A percentile compares a stretch with the other conserved stretches of the same genome.
phyloP scores from a whole-genome alignment of 2,888 invertebrate genomes.

The Phytoseiulus persimilis region DNA sequence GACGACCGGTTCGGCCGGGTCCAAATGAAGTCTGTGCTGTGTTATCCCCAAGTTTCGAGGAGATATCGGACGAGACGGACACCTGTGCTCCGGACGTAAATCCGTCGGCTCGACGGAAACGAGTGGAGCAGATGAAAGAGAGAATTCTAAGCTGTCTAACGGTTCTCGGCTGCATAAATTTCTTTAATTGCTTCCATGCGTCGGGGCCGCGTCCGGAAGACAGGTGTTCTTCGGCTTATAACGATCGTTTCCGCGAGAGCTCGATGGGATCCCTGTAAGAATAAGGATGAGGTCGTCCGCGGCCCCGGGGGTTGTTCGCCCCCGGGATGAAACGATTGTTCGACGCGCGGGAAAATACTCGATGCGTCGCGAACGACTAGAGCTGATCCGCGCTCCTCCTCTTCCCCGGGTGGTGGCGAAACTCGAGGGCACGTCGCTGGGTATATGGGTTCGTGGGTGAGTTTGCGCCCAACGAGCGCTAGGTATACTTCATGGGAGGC shows the following conservation, averaged over 20 bases:
- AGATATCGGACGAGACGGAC: not conserved
- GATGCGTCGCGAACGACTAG: no score
- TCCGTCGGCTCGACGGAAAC: not conserved
- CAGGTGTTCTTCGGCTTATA: not conserved
- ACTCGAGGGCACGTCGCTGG: not conserved
- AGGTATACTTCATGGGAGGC: not conserved
- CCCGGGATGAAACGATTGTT: no score
- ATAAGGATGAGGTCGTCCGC: no score
- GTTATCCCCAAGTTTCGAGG: no score
- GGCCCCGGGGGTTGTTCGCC: no score
- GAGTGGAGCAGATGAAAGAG: not conserved
- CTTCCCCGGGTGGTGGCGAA: no score
- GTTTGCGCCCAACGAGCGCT: not conserved
- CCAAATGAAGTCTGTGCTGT: no score
- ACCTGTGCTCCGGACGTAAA: not conserved
- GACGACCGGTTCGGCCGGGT: no score
- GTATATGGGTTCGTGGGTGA: not conserved
- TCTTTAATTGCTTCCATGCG: not conserved
- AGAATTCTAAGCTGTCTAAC: not conserved
- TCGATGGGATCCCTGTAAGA: not conserved
- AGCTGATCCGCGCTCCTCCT: no score
- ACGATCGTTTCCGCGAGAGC: not conserved
- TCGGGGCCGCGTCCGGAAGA: not conserved
- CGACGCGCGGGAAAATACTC: no score
- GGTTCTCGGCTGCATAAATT: not conserved